Evolutionary conservation across 2,113 vertebrate genomes (phyloP), one percentile per base, ranked within the genome.

Genomic region (Cololabis saira): DNA sequence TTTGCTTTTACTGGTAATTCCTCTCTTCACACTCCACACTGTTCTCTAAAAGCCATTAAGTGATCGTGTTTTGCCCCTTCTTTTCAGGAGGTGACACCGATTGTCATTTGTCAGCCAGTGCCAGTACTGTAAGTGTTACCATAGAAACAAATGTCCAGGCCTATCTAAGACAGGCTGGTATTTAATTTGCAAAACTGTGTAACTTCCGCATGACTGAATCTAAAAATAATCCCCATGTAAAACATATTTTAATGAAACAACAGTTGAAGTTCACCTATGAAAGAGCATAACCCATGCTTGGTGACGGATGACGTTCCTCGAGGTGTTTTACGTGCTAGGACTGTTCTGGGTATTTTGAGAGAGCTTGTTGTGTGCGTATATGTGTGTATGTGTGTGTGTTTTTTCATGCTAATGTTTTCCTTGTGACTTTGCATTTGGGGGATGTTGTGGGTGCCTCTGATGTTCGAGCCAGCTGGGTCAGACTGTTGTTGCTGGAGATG

Each of bases 391-490:
- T 22, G 30, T 30, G 37, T 53, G 61, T 51, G 61, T 64, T 80
- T 76, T 87, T 56, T 85, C 82, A 84, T 17, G 7, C 15, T 42
- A 12, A 15, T 62, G 40, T 70, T 74, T 76, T 70, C 61, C 57
- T 64, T 19, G 53, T 73, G 53, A 64, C 45, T 76, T 81, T 79
- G 56, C 72, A 61, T 74, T 73, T 61, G 5, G 0, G 16, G 45
- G 59, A 67, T 53, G 61, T 66, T 76, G 77, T 56, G 50, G 69
- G 44, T 50, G 78, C 56, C 55, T 62, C 53, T 61, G 72, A 75
- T 67, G 82, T 72, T 67, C 14, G 53, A 52, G 81, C 68, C 87
- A 88, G 86, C 87, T 89, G 90, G 71, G 80, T 69, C 12, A 63
- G 52, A 22, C 49, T 75, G 74, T 75, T 85, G 71, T 83, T 74